Evolutionary conservation across 2,888 invertebrate species (phyloP).

Genomic region (Neoscelio sp.): DNA sequence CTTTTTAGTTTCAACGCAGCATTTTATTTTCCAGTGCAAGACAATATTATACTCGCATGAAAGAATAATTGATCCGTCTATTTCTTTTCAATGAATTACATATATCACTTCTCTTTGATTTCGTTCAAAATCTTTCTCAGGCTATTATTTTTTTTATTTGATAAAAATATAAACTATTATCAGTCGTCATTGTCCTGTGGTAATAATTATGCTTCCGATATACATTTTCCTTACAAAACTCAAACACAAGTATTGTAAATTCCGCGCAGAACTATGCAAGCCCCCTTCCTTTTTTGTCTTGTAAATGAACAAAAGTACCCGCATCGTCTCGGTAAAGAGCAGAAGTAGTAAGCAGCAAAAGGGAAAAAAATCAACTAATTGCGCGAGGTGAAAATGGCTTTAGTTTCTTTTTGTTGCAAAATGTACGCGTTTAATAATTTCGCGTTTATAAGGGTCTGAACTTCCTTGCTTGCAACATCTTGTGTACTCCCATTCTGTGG

Average conservation of each 20-base stretch:
- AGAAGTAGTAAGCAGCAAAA: slow-evolving; percentile 59
- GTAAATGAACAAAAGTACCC: slow-evolving; percentile 62
- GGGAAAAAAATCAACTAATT: slow-evolving; percentile 62
- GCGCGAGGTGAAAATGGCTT: slow-evolving; percentile 60
- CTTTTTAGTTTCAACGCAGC: slow-evolving; percentile 1
- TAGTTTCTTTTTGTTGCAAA: slow-evolving; percentile 61
- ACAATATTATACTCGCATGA: not conserved
- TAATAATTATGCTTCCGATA: slow-evolving; percentile 29
- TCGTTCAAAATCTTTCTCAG: too few relatives aligned
- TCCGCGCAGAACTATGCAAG: slow-evolving; percentile 37
- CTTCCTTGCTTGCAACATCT: slow-evolving; percentile 61
- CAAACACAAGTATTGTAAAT: slow-evolving; percentile 47
- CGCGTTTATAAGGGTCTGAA: slow-evolving; percentile 56
- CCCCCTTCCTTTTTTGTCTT: slow-evolving; percentile 41
- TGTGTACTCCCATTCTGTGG: slow-evolving; percentile 52
- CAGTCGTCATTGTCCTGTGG: slow-evolving; percentile 23
- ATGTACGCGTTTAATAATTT: slow-evolving; percentile 65
- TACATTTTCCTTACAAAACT: slow-evolving; percentile 25
- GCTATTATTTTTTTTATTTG: too few relatives aligned
- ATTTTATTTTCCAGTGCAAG: slow-evolving; percentile 22
- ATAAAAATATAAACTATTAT: too few relatives aligned
- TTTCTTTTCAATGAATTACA: too few relatives aligned
- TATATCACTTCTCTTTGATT: too few relatives aligned
- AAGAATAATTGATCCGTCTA: slow-evolving; percentile 7
- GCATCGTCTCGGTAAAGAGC: slow-evolving; percentile 59